Percentiles rank a stretch among this genome's conserved stretches.
Evolutionary conservation across 2,113 vertebrate genomes (phyloP).

Genomic region (Fregetta grallaria): DNA sequence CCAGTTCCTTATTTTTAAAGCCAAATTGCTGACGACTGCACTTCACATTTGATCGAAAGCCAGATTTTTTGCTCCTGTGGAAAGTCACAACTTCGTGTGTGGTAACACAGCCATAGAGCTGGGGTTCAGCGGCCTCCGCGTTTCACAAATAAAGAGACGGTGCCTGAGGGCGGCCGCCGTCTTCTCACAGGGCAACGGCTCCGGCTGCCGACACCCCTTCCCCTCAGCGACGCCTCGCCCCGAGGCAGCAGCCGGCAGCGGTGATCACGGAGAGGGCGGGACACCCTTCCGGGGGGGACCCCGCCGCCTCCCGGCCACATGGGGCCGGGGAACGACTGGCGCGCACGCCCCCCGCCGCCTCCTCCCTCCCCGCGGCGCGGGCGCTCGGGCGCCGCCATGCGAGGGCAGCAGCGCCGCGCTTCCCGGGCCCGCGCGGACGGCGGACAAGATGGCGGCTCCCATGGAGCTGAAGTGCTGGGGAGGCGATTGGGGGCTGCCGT

Average conservation of each 20-base stretch:
- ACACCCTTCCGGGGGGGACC: accelerated
- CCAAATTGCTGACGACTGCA: not conserved
- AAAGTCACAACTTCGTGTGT: not conserved
- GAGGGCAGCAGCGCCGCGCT: not conserved
- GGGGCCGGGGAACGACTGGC: accelerated
- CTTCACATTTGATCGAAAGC: not conserved
- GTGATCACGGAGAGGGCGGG: accelerated
- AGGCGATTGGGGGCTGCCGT: too few relatives aligned
- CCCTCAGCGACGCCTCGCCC: not conserved
- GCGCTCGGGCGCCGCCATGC: not conserved
- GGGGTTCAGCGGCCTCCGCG: accelerated
- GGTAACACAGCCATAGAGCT: accelerated
- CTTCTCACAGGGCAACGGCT: not conserved
- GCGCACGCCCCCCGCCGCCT: too few relatives aligned
- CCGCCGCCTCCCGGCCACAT: too few relatives aligned
- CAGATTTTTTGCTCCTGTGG: not conserved
- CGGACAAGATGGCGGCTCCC: too few relatives aligned
- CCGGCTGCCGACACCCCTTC: accelerated
- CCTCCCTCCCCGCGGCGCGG: too few relatives aligned
- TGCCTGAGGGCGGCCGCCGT: too few relatives aligned
- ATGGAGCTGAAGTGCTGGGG: too few relatives aligned
- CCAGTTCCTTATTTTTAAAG: not conserved
- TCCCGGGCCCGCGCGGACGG: too few relatives aligned
- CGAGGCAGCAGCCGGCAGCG: too few relatives aligned
- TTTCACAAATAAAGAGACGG: accelerated